These are phyloP conservation scores for Tipula vernalis DNA, from an alignment of 2,888 invertebrate species.

Conservation along the genomic window DNA sequence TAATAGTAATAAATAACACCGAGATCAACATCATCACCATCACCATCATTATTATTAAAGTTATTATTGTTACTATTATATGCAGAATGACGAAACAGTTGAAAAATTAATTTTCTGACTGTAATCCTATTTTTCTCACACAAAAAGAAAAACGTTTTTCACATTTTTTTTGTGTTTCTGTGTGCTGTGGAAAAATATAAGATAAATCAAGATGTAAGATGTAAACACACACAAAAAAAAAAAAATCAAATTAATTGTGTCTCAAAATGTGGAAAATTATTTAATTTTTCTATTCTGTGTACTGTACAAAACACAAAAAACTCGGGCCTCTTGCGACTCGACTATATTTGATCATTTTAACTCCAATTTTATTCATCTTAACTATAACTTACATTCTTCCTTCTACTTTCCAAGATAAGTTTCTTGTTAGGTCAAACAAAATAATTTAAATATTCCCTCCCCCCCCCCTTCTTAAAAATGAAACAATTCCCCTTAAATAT, in stretches of 20 bases:
- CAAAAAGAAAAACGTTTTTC: background rate
- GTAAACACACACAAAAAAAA: background rate
- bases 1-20: background rate
- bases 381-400: too few relatives aligned
- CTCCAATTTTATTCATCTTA: background rate
- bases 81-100: background rate
- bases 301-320: too few relatives aligned
- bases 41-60: background rate
- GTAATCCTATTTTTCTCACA: background rate
- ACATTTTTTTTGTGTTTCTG: background rate
- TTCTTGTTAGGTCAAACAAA: too few relatives aligned
- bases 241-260: background rate
- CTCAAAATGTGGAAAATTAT: background rate
- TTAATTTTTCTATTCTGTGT: background rate
- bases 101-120: background rate
- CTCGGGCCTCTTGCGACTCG: too few relatives aligned
- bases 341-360: background rate
- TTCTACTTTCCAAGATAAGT: too few relatives aligned
- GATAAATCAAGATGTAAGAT: background rate
- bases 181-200: background rate
- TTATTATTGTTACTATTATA: background rate
- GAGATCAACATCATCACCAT: background rate
- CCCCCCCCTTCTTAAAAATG: too few relatives aligned
- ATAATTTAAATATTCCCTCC: too few relatives aligned
- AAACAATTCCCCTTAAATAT: too few relatives aligned